A percentile compares a stretch with the other conserved stretches of the same genome.
Conservation (phyloP, 2,888 invertebrate genomes). For the Drosophila pseudotakahashii region DNA sequence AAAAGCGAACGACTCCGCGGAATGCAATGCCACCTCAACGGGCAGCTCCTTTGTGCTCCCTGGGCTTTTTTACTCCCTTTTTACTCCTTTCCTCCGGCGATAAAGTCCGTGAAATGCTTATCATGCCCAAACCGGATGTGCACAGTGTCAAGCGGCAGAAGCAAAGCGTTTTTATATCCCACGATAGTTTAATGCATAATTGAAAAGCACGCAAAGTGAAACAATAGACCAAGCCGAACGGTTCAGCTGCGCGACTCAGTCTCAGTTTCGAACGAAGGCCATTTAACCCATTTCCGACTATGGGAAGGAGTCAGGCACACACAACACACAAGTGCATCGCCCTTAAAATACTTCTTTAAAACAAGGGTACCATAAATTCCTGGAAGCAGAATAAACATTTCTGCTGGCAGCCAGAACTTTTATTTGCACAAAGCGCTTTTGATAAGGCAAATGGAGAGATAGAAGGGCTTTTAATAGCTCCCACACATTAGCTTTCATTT, state of each 20-base stretch:
- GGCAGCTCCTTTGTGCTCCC: constrained; percentile 1
- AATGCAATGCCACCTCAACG: constrained; percentile 44
- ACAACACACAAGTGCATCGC: background rate
- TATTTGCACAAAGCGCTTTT: constrained; percentile 5
- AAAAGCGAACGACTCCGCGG: constrained; percentile 48
- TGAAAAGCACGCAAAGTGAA: constrained; percentile 76
- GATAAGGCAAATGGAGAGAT: constrained; percentile 5
- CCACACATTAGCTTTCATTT: background rate
- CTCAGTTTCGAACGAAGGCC: constrained; percentile 23
- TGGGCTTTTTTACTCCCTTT: background rate
- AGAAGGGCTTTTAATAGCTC: background rate
- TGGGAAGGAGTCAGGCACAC: constrained; percentile 5
- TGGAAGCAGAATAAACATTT: constrained; percentile 15
- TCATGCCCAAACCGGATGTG: constrained; percentile 75
- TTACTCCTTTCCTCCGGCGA: constrained; percentile 45
- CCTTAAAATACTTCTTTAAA: background rate
- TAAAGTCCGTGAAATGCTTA: constrained; percentile 77
- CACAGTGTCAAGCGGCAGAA: constrained; percentile 71
- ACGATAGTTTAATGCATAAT: constrained; percentile 77
- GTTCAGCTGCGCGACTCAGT: background rate
- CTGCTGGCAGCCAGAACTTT: constrained; percentile 4
- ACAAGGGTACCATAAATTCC: constrained; percentile 6
- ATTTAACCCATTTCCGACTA: constrained; percentile 41
- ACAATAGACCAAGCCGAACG: constrained; percentile 49
- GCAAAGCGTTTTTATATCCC: constrained; percentile 58